A percentile compares a stretch with the other conserved stretches of the same genome.
phyloP scores from a whole-genome alignment of 92 coral and sea anemone genomes.

The Palythoa caribaeorum region DNA sequence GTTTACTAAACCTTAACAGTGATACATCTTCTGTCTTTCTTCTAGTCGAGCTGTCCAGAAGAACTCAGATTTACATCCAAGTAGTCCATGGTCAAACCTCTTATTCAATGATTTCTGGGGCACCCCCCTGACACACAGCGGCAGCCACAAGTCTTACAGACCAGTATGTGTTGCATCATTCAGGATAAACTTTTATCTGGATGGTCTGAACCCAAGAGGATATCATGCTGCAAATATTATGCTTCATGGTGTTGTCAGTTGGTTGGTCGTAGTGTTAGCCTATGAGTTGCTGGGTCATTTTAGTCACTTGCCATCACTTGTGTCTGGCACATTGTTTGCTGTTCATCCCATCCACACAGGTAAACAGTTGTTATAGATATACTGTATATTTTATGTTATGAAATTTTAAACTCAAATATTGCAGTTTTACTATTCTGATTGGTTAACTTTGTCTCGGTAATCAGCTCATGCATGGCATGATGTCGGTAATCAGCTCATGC shows the following conservation, averaged over 20 bases:
- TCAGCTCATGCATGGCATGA: no score
- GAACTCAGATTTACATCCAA: slow-evolving; percentile 87
- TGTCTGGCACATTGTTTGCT: slow-evolving; percentile 92
- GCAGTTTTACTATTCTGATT: no score
- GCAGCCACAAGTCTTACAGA: slow-evolving; percentile 98
- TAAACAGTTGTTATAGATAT: neutral
- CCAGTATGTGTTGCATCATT: slow-evolving; percentile 98
- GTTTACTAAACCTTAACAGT: neutral
- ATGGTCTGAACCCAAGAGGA: slow-evolving; percentile 88
- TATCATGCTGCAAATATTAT: slow-evolving; percentile 87
- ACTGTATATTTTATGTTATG: no score
- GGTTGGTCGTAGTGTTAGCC: slow-evolving; percentile 79
- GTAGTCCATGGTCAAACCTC: slow-evolving; percentile 92
- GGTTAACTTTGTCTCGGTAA: no score
- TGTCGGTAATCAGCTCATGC: no score
- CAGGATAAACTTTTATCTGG: slow-evolving; percentile 82
- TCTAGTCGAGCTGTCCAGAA: slow-evolving; percentile 94
- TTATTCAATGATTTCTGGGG: slow-evolving; percentile 98
- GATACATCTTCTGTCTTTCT: neutral
- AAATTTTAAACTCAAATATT: no score
- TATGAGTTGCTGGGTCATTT: slow-evolving; percentile 65
- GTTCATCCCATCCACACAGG: slow-evolving; percentile 98
- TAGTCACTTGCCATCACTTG: slow-evolving; percentile 67
- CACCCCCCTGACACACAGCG: slow-evolving; percentile 97
- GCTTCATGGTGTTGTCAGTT: slow-evolving; percentile 82